Percentiles rank a stretch among this genome's conserved stretches.
These are phyloP conservation scores for Bradypodion pumilum DNA, from an alignment of 2,797 vertebrate species.

Conservation along the genomic window DNA sequence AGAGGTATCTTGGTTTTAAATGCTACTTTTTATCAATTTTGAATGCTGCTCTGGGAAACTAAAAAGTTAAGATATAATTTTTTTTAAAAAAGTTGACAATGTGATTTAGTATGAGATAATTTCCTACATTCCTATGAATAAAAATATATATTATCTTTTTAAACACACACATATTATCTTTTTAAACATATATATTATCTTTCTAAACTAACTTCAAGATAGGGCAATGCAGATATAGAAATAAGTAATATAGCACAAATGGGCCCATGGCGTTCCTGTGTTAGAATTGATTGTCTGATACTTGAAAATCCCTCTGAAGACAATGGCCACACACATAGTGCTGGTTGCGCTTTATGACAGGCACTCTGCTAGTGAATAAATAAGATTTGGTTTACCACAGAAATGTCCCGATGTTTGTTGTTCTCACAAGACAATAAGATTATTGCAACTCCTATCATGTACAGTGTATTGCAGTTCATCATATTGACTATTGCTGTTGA, in stretches of 20 bases:
- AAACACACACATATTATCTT: too few relatives aligned
- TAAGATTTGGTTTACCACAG: conserved; percentile 1
- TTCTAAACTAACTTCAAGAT: too few relatives aligned
- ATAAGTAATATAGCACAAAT: neutral
- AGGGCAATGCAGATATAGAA: neutral
- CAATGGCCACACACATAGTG: neutral
- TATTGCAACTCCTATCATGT: neutral
- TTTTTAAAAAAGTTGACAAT: too few relatives aligned
- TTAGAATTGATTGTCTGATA: neutral
- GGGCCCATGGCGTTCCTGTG: neutral
- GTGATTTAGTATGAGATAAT: too few relatives aligned
- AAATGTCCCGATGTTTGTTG: neutral
- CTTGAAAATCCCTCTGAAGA: conserved; percentile 1
- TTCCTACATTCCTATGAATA: too few relatives aligned
- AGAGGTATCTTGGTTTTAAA: too few relatives aligned
- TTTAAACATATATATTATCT: too few relatives aligned
- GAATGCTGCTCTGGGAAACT: too few relatives aligned
- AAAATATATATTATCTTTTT: too few relatives aligned
- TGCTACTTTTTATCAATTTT: too few relatives aligned
- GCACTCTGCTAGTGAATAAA: neutral
- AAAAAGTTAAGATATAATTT: too few relatives aligned
- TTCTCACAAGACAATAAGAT: neutral
- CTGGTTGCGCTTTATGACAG: neutral
- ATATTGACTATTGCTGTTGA: neutral
- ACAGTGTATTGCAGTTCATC: neutral